Evolutionary conservation across 2,888 invertebrate species (phyloP), one percentile per base, ranked within the genome.

Genomic region (Caenorhabditis sp.): DNA sequence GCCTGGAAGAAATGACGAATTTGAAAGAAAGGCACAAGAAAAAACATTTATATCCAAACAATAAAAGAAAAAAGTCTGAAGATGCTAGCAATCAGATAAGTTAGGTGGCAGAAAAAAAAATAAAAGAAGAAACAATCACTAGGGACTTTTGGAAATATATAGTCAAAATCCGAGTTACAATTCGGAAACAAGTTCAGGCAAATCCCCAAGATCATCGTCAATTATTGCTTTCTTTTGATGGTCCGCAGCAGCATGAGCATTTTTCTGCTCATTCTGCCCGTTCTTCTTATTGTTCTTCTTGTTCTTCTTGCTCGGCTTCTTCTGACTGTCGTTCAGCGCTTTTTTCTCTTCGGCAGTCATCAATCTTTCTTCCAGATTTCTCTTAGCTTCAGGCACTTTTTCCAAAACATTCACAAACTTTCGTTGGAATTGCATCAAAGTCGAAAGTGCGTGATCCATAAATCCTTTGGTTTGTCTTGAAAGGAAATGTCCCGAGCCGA

Each of bases 171-270:
- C n/a, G 9, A 15, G 17, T 41, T 65, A 73, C 41, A 73, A 15
- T 11, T 76, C 70, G 26, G 76, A 39, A 45, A 76, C 53, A 30
- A 76, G 65, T 53, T 76, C 76, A 5, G 76, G 76, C 15, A 76
- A 41, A 24, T 76, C 76, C n/a, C 59, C 76, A n/a, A 76, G 37
- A 17, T 61, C 70, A 48, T 76, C 76, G 15, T 70, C 56, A 17
- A 58, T 6, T 0, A 2, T 35, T 9, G 32, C 26, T 9, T 43
- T 45, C 6, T 55, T 46, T 5, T 46, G 27, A 4, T n/a, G 24
- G 6, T 53, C 32, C 22, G 37, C n/a, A 4, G 17, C 26, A 13
- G 2, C 22, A 8, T 30, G 35, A 13, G 22, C 32, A 7, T 50
- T 56, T 20, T 22, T 13, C n/a, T 35, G 43, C 9, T 26, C 17